These are phyloP conservation scores for Chanos chanos DNA, from an alignment of 2,797 vertebrate species.

Conservation along the genomic window DNA sequence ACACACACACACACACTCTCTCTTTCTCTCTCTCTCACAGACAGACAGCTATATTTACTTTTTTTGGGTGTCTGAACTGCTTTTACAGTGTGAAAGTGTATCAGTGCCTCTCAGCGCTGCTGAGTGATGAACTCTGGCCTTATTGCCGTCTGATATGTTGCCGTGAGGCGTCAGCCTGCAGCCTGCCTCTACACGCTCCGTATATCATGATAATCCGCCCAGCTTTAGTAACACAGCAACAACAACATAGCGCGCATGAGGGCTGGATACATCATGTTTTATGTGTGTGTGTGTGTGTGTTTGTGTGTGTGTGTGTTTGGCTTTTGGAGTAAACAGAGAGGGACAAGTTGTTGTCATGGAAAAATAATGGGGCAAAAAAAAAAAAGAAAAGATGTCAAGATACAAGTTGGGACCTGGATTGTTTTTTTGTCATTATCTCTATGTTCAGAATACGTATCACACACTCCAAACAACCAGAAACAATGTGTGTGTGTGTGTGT, in stretches of 20 bases:
- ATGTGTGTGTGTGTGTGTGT: too few species aligned
- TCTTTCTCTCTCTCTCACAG: too few species aligned
- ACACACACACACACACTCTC: too few species aligned
- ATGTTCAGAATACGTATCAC: too few species aligned
- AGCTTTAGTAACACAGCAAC: conserved; percentile 15
- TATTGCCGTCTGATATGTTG: conserved; percentile 31
- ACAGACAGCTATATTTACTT: too few species aligned
- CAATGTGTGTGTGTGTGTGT: too few species aligned
- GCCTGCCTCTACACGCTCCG: conserved; percentile 35
- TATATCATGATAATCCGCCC: conserved; percentile 22
- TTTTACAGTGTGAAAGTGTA: conserved; percentile 17
- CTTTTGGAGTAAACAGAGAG: conserved; percentile 23
- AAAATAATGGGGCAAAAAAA: not conserved
- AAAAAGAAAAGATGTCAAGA: not conserved
- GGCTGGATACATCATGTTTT: too few species aligned
- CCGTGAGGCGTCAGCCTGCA: conserved; percentile 31
- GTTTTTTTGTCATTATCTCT: not conserved
- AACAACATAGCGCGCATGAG: not conserved
- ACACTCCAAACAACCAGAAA: too few species aligned
- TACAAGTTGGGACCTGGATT: not conserved
- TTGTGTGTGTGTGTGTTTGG: too few species aligned
- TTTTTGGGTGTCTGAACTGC: too few species aligned
- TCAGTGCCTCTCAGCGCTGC: conserved; percentile 19
- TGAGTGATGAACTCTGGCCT: conserved; percentile 30
- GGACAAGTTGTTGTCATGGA: conserved; percentile 17